phyloP scores from a whole-genome alignment of 35 echinoderm and acorn worm genomes.

The Ophioderma brevispina region DNA sequence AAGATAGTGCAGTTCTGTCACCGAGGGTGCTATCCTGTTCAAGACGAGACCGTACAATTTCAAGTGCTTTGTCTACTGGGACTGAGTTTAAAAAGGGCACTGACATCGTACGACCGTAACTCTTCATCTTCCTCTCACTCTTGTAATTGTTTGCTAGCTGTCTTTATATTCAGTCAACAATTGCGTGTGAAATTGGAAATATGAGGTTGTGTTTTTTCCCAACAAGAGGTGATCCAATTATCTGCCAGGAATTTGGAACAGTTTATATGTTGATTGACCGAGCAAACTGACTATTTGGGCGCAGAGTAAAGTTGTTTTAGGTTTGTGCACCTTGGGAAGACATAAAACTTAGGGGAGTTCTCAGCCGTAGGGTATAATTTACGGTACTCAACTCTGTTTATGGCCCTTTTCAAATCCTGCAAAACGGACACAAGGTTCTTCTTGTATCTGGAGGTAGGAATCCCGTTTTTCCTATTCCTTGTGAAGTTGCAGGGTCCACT shows the following conservation, averaged over 20 bases:
- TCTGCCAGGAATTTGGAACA: background rate
- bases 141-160: no score
- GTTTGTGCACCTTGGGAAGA: background rate
- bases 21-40: background rate
- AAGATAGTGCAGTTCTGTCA: background rate
- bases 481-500: no score
- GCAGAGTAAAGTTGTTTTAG: background rate
- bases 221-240: background rate
- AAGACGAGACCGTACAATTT: background rate
- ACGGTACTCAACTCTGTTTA: background rate
- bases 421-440: background rate
- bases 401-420: background rate
- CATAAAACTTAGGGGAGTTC: background rate
- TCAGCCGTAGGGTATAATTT: slow-evolving; percentile 20
- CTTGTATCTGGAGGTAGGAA: no score
- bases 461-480: no score
- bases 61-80: background rate
- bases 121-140: background rate
- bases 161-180: background rate
- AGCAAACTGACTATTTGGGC: background rate
- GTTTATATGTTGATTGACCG: background rate
- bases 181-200: background rate
- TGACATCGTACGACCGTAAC: background rate
- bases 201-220: background rate
- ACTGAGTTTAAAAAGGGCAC: background rate